Evolutionary conservation across 2,113 vertebrate genomes (phyloP).

Genomic region (Ailuropoda melanoleuca): DNA sequence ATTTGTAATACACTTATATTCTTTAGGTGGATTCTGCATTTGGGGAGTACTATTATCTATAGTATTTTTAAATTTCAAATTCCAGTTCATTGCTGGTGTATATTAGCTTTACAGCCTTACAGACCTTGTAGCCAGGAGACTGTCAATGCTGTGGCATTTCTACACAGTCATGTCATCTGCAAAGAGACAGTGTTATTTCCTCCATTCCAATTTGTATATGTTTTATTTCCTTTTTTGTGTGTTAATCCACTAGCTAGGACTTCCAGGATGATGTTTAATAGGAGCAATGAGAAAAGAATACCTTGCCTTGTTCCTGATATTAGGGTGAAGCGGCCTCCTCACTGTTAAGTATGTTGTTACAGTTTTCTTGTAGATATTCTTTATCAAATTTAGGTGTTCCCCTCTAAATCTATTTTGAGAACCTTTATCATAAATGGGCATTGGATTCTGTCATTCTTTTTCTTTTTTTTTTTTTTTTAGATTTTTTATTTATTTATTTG

Average conservation of each 20-base stretch:
- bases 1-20: conserved; percentile 22
- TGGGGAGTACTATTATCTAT: not conserved
- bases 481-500: too few species aligned
- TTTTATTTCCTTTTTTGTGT: conserved; percentile 15
- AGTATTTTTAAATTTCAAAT: conserved; percentile 12
- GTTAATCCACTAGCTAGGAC: not conserved
- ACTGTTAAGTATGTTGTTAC: not conserved
- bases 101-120: not conserved
- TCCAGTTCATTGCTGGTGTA: conserved; percentile 20
- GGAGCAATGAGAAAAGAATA: not conserved
- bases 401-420: not conserved
- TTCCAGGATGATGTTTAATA: not conserved
- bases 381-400: not conserved
- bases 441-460: not conserved
- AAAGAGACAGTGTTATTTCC: not conserved
- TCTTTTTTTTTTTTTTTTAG: too few species aligned
- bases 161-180: not conserved
- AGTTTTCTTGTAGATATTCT: not conserved
- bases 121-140: not conserved
- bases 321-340: not conserved
- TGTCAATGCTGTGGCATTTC: conserved; percentile 1
- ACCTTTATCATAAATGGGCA: not conserved
- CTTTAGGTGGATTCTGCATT: not conserved
- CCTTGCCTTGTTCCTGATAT: not conserved
- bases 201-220: not conserved